A percentile compares a stretch with the other conserved stretches of the same genome.
These are phyloP conservation scores for Spongilla lacustris DNA, from an alignment of 37 sponge, comb jelly and placozoan genomes.

Conservation along the genomic window DNA sequence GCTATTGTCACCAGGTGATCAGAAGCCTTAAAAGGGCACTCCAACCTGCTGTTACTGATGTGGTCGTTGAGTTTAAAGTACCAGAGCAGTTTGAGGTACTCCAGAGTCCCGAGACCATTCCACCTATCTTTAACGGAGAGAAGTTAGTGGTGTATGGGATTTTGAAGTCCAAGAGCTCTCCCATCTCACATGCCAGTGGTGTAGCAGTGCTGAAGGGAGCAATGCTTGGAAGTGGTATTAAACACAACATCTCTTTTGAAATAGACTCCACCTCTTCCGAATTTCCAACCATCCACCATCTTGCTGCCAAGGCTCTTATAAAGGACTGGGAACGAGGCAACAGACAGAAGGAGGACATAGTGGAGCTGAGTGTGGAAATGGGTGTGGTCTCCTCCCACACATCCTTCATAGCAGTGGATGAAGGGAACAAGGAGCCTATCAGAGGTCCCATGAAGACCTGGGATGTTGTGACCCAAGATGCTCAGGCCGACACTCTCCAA, in stretches of 20 bases:
- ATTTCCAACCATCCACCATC: slow-evolving; percentile 64
- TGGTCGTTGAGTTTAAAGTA: no score
- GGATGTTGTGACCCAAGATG: neutral
- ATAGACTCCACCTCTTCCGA: neutral
- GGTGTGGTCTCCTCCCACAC: slow-evolving; percentile 73
- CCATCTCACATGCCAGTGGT: slow-evolving; percentile 11
- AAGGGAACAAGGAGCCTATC: slow-evolving; percentile 2
- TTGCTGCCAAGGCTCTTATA: slow-evolving; percentile 75
- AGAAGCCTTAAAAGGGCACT: slow-evolving; percentile 61
- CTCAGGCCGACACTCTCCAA: neutral
- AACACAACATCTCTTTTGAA: slow-evolving; percentile 32
- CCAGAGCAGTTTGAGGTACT: no score
- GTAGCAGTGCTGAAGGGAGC: slow-evolving; percentile 44
- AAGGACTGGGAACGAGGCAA: slow-evolving; percentile 29
- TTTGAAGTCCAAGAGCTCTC: slow-evolving; percentile 5
- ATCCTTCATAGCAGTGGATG: slow-evolving; percentile 75
- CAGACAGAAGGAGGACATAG: slow-evolving; percentile 33
- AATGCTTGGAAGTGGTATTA: slow-evolving; percentile 19
- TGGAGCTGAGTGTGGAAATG: slow-evolving; percentile 60
- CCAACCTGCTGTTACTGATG: no score
- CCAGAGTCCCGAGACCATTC: slow-evolving; percentile 1
- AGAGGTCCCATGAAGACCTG: slow-evolving; percentile 17
- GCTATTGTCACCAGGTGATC: no score
- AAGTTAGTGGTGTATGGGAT: slow-evolving; percentile 66
- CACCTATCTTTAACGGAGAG: slow-evolving; percentile 70